A percentile compares a stretch with the other conserved stretches of the same genome.
These are phyloP conservation scores for Oreamnos americanus DNA, from an alignment of 2,113 vertebrate species.

Conservation along the genomic window DNA sequence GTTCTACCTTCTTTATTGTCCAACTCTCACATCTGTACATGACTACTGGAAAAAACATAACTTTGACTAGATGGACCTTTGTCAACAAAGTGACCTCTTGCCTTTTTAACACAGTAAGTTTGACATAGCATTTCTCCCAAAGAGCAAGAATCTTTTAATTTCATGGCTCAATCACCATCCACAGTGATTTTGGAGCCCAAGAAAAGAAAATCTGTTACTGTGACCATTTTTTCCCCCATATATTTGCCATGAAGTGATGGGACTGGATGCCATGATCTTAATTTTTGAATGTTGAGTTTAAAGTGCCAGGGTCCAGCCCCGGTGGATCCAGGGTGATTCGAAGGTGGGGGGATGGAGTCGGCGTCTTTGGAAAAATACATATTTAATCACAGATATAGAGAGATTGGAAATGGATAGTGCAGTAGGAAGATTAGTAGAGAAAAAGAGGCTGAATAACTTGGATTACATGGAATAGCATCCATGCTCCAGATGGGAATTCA, in stretches of 20 bases:
- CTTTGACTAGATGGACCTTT: background rate
- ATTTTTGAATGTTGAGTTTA: background rate
- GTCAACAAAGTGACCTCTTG: background rate
- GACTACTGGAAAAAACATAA: background rate
- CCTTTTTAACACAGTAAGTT: background rate
- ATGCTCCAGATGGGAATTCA: no score
- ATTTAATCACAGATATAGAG: no score
- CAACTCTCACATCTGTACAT: background rate
- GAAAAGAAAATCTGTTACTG: background rate
- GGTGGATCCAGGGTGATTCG: no score
- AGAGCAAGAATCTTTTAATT: background rate
- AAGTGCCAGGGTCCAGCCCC: no score
- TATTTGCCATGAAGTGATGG: background rate
- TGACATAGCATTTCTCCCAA: background rate
- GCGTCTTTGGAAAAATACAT: no score
- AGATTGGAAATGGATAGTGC: no score
- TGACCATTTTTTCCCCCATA: background rate
- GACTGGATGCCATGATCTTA: background rate
- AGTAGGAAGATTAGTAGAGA: no score
- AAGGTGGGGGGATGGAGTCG: no score
- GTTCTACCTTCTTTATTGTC: background rate
- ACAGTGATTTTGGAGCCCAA: background rate
- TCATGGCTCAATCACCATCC: background rate
- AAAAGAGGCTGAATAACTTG: no score
- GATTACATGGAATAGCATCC: no score